phyloP scores from a whole-genome alignment of 92 coral and sea anemone genomes.

The Bergia sp. region DNA sequence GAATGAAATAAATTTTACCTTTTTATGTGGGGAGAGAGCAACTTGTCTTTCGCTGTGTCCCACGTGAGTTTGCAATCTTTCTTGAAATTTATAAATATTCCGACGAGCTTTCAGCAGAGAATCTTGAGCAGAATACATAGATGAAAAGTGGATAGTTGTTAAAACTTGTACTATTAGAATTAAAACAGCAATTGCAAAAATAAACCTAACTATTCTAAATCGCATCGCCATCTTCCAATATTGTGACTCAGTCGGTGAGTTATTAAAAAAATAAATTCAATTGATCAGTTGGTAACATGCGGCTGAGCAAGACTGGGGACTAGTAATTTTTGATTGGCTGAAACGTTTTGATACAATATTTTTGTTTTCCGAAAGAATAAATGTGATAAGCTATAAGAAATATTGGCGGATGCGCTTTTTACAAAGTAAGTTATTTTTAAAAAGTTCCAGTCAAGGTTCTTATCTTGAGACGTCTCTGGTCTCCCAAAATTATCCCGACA shows the following conservation, averaged over 20 bases:
- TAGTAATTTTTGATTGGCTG: constrained; percentile 31
- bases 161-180: constrained; percentile 86
- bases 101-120: constrained; percentile 60
- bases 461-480: not conserved
- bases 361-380: not conserved
- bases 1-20: constrained; percentile 15
- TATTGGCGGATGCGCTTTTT: too few species aligned
- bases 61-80: constrained; percentile 73
- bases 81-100: constrained; percentile 54
- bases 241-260: not conserved
- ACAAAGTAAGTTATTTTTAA: too few species aligned
- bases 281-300: not conserved
- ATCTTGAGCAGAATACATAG: constrained; percentile 83
- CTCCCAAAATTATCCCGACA: not conserved
- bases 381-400: too few species aligned
- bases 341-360: not conserved
- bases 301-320: constrained; percentile 26
- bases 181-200: constrained; percentile 76
- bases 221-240: constrained; percentile 63
- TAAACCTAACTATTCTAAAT: constrained; percentile 87
- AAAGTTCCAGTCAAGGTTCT: not conserved
- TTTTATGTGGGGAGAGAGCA: not conserved
- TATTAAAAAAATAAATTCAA: too few species aligned
- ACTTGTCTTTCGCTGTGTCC: constrained; percentile 34
- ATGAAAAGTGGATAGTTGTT: constrained; percentile 89